Evolutionary conservation across 2,797 vertebrate genomes (phyloP), one percentile per base, ranked within the genome.

Genomic region (Adrianichthys oophorus): DNA sequence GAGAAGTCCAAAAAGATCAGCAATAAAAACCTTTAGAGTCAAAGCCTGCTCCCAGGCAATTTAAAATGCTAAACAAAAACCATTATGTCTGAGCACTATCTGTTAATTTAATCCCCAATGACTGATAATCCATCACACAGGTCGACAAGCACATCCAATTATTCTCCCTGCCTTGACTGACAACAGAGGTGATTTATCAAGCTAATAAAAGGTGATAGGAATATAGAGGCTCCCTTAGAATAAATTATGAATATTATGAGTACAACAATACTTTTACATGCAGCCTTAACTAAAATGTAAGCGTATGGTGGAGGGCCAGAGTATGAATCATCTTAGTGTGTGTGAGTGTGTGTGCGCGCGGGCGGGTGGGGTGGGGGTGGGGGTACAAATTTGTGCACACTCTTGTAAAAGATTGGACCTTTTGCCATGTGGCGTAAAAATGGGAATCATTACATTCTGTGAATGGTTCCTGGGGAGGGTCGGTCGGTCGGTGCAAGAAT

Each of bases 161-260:
- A 98, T 97, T 97, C 95, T 96, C 94, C 93, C 92, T 93, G 94
- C 93, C 93, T 98, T 99, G 96, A 99, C 95, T 99, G 97, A 98
- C 98, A 99, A 96, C 95, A 97, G 95, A 95, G 94, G 94, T 98
- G 96, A 99, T 98, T 99, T 98, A 99, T 98, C 97, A 98, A 96
- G 95, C 95, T 98, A 99, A 99, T 98, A 98, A 98, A 98, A 98
- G 95, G 95, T 98, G 96, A 98, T 95, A 93, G 95, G 94, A 96
- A 94, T 93, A 94, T 94, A 94, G 95, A 94, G 93, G 78, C 94
- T 93, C 76, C 72, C 68, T 93, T 93, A 94, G 94, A 94, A 94
- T 94, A 92, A 93, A 92, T 72, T 65, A 76, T 56, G 62, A 83
- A 59, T 76, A 84, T 88, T 90, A 80, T 88, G 73, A 85, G 80